Base-by-base conservation (phyloP, 1,140 invertebrate genomes). In the Lutraria rhynchaena region DNA sequence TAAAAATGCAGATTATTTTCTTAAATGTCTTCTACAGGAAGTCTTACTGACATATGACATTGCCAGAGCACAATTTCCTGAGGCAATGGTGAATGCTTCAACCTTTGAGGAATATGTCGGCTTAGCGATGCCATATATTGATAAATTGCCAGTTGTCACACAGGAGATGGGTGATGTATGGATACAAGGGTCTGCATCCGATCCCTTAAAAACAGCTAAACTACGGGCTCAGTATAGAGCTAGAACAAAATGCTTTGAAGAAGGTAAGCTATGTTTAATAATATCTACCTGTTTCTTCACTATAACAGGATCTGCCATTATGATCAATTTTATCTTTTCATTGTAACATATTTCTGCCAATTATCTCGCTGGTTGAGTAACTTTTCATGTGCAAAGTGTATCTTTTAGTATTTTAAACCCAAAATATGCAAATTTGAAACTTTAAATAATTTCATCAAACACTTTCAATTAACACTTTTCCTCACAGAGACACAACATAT, bases 81-180 rank as follows among this genome's bases (percentile, higher is more conserved):
- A 81, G 22, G 87, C 88, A 22, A 49, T 57, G 46, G 70, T 90
- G 9, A 75, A 85, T 46, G 87, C 86, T 24, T 86, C 87, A 31
- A 84, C 80, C 13, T 86, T 90, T 76, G 89, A 88, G 22, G 63
- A 84, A n/a, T 88, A 88, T 74, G 67, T 86, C 41, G 77, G 51
- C 35, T 70, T 76, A 24, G 29, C 86, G 24, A 27, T 81, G 24
- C 63, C 82, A 19, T 67, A 84, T n/a, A 81, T 82, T 73, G 70
- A 65, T 7, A 75, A 82, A 33, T 74, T 90, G 19, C 89, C 89
- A 33, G 81, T 87, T 3, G 55, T 88, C 15, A 75, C 77, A 15
- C 73, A 88, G 53, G 89, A 90, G 61, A 87, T 89, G 31, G 88
- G 89, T 15, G 89, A 90, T 82, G 88, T 87, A 0, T 90, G 89